Conservation (phyloP, 2,113 vertebrate genomes). For the Hippocampus zosterae region DNA sequence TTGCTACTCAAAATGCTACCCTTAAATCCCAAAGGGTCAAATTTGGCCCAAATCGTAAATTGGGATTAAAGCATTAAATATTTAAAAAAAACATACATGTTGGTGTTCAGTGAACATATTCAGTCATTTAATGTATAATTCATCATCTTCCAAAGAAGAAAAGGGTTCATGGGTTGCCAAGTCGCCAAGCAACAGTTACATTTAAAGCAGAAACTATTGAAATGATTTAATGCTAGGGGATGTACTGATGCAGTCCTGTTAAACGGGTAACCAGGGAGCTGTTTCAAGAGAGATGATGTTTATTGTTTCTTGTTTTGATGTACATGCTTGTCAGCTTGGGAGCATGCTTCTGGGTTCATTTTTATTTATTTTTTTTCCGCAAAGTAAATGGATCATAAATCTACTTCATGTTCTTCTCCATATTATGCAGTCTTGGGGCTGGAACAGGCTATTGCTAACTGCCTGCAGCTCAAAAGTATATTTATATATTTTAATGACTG, state of each 20-base stretch:
- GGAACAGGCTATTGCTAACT: neutral
- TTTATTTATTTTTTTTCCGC: neutral
- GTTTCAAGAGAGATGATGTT: neutral
- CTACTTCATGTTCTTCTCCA: too few species aligned
- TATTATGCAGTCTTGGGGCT: neutral
- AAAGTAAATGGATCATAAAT: neutral
- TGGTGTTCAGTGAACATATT: too few species aligned
- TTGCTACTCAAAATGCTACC: too few species aligned
- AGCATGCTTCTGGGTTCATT: neutral
- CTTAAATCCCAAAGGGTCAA: too few species aligned
- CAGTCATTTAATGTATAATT: too few species aligned
- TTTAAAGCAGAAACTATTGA: too few species aligned
- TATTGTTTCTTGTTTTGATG: neutral
- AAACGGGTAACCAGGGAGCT: neutral
- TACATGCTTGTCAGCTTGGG: neutral
- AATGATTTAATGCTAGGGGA: neutral
- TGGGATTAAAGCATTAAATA: too few species aligned
- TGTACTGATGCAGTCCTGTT: neutral
- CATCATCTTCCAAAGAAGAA: too few species aligned
- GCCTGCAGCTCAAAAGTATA: neutral
- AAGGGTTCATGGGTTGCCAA: too few species aligned
- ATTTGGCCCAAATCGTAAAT: too few species aligned
- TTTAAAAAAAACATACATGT: too few species aligned
- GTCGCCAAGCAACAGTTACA: too few species aligned
- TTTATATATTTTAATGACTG: neutral